These are phyloP conservation scores for Glaucidium brasilianum DNA, from an alignment of 2,113 vertebrate species.

Conservation along the genomic window DNA sequence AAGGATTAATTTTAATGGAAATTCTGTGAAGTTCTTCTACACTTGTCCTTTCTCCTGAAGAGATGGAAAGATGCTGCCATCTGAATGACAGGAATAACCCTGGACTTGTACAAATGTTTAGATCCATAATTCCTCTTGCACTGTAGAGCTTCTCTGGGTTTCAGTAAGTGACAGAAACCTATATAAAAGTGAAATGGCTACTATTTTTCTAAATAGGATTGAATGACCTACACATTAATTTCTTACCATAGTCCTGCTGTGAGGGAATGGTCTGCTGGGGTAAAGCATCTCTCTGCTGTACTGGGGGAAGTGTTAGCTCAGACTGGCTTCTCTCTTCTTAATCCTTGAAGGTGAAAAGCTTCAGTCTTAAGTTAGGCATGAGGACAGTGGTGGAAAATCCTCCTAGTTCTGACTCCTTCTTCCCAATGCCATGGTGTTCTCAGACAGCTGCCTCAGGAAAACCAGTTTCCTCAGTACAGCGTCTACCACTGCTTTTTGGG, in stretches of 20 bases:
- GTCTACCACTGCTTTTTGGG: not conserved
- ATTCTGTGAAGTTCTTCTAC: not conserved
- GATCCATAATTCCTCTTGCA: not conserved
- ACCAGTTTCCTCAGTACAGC: not conserved
- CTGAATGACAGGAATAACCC: not conserved
- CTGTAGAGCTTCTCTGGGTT: not conserved
- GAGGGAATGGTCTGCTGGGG: not conserved
- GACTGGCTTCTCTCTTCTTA: not conserved
- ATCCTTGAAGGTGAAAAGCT: not conserved
- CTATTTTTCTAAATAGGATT: not conserved
- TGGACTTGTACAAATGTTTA: not conserved
- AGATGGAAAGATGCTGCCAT: not conserved
- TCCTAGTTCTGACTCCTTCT: not conserved
- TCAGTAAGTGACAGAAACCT: not conserved
- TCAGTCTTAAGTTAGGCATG: not conserved
- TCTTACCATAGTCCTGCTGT: not conserved
- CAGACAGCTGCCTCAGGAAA: not conserved
- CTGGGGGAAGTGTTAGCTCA: not conserved
- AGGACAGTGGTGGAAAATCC: not conserved
- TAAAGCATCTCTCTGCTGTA: not conserved
- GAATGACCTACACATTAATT: not conserved
- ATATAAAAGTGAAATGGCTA: not conserved
- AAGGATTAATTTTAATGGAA: not conserved
- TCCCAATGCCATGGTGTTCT: not conserved
- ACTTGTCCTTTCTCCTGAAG: not conserved